phyloP scores from a whole-genome alignment of 2,797 vertebrate species.

The Muraenolepis orangiensis region DNA sequence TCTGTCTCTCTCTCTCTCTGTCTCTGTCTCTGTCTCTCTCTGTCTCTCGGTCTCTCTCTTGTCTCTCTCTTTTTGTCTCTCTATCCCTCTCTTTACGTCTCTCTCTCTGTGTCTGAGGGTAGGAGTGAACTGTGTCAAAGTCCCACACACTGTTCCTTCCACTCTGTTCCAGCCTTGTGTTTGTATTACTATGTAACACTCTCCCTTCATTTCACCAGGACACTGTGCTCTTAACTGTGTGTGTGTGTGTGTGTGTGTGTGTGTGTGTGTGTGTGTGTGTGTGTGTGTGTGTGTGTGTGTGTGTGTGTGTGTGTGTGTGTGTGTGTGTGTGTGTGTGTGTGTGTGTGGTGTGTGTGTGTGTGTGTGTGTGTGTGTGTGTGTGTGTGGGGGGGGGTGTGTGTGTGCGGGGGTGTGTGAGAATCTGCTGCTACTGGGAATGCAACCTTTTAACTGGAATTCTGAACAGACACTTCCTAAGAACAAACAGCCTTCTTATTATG shows the following conservation, averaged over 20 bases:
- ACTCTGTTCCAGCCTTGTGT: background rate
- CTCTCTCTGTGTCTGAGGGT: background rate
- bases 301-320: slow-evolving; percentile 7
- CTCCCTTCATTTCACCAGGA: slow-evolving; percentile 6
- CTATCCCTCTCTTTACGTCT: slow-evolving; percentile 7
- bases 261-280: background rate
- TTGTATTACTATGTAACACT: background rate
- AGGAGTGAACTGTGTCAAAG: background rate
- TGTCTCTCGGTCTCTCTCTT: background rate
- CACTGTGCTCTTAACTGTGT: background rate
- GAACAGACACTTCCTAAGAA: background rate
- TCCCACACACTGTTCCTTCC: background rate
- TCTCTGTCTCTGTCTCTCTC: background rate
- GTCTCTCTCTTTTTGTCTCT: slow-evolving; percentile 11
- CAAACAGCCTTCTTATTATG: background rate
- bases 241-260: background rate
- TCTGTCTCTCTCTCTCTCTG: too few species aligned
- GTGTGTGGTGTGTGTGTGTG: slow-evolving; percentile 16
- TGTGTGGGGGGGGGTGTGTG: slow-evolving; percentile 6
- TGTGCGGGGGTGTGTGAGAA: background rate
- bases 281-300: background rate
- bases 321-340: slow-evolving; percentile 7
- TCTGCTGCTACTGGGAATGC: background rate
- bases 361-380: background rate
- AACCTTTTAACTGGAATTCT: background rate